A percentile compares a stretch with the other conserved stretches of the same genome.
Evolutionary conservation across 2,888 invertebrate species (phyloP).

Genomic region (Nomada lathburiana): DNA sequence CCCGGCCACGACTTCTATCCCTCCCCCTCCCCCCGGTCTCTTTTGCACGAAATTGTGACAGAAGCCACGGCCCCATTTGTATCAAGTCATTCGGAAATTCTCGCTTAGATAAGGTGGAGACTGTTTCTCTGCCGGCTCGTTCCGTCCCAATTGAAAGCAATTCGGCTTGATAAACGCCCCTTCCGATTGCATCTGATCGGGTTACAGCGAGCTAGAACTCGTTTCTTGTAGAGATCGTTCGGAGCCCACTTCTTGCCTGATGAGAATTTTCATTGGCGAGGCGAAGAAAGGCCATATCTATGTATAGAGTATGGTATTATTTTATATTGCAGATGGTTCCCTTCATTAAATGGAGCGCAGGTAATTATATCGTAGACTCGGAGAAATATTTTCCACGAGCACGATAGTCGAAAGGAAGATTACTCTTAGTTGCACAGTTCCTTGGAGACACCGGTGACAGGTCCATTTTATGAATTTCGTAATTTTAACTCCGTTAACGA

Average conservation of each 20-base stretch:
- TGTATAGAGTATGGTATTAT: too few species aligned
- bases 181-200: conserved; percentile 55
- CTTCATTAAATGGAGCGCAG: background rate
- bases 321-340: background rate
- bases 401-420: background rate
- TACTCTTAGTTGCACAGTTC: background rate
- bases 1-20: conserved; percentile 23
- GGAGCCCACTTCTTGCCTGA: background rate
- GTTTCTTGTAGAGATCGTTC: background rate
- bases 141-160: conserved; percentile 53
- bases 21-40: background rate
- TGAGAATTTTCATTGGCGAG: conserved; percentile 6
- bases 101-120: conserved; percentile 50
- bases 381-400: background rate
- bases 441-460: too few species aligned
- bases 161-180: conserved; percentile 53
- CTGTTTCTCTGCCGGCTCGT: conserved; percentile 36
- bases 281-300: background rate
- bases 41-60: conserved; percentile 46
- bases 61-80: conserved; percentile 57
- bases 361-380: too few species aligned
- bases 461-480: too few species aligned
- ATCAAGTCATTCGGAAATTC: conserved; percentile 60
- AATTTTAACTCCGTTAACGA: too few species aligned
- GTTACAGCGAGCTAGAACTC: conserved; percentile 13